Evolutionary conservation across 2,888 invertebrate genomes (phyloP), one percentile per base, ranked within the genome.

Genomic region (Ectropis crepuscularia): DNA sequence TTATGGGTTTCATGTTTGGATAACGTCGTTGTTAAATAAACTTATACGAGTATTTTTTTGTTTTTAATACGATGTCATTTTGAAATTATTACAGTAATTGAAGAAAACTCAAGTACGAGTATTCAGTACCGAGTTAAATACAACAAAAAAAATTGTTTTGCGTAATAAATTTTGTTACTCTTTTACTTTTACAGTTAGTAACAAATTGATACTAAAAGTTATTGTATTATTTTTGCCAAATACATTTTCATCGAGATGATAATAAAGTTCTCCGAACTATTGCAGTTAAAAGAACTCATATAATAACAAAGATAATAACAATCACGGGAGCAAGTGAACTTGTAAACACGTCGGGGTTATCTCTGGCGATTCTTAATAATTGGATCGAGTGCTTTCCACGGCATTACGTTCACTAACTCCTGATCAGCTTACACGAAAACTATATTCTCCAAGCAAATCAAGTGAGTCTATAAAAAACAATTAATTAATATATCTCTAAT

Each of bases 331-430:
- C 71, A 72, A 74, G 80, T 57, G 60, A 53, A 60, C 48, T 45
- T 53, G 64, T 86, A 85, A 88, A 85, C 85, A 87, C 57, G 68
- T 66, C 67, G 72, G 73, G 90, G 90, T 89, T 89, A 90, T 90
- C 90, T 78, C 6, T 36, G 69, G 61, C 65, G 68, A 76, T 77
- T 78, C 73, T 74, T 85, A 83, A 53, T 86, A 86, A 81, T 78
- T 77, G 71, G 76, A 73, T 67, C 69, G 66, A 68, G 66, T 73
- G 72, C 75, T 81, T 81, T 80, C 73, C 63, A 67, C 63, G 68
- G 67, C 81, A 86, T 79, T 86, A 72, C 70, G 73, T 68, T 74
- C 70, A 55, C 61, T 69, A 72, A 65, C 74, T 73, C 70, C 76
- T 74, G 73, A 73, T 74, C 76, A 72, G 75, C 74, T 67, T 71